A percentile compares a stretch with the other conserved stretches of the same genome.
Conservation (phyloP, 2,797 vertebrate species). For the Rhabdomys pumilio region DNA sequence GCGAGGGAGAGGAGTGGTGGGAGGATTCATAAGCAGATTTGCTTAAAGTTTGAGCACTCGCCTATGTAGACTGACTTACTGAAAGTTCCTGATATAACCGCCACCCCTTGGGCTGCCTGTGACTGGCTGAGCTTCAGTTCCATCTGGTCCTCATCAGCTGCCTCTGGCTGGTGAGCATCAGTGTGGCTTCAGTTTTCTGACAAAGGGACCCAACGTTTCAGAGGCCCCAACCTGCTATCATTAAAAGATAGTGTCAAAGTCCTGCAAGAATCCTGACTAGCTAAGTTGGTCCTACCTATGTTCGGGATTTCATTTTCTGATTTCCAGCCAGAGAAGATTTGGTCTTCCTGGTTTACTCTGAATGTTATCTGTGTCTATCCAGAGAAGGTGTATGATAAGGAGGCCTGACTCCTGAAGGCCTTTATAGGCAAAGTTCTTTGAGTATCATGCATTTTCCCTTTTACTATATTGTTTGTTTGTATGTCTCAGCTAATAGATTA, state of each 20-base stretch:
- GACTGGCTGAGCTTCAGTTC: not conserved
- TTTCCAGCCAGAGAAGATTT: not conserved
- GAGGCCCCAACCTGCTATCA: not conserved
- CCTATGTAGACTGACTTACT: not conserved
- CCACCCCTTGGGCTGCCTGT: not conserved
- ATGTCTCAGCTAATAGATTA: not conserved
- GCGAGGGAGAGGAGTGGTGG: not conserved
- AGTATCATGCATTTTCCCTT: not conserved
- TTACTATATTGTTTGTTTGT: not conserved
- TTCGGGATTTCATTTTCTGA: not conserved
- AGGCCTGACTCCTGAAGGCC: not conserved
- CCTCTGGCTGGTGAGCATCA: not conserved
- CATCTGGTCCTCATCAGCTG: not conserved
- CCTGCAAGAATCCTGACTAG: rapidly evolving
- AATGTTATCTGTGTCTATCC: not conserved
- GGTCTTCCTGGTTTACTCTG: not conserved
- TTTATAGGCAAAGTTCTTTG: not conserved
- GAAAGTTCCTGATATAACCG: not conserved
- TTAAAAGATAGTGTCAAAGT: not conserved
- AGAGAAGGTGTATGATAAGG: not conserved
- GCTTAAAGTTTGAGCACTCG: not conserved
- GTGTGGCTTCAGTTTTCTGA: not conserved
- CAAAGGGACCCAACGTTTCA: not conserved
- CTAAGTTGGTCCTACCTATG: rapidly evolving
- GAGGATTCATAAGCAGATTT: not conserved